A percentile compares a stretch with the other conserved stretches of the same genome.
phyloP scores from a whole-genome alignment of 2,797 vertebrate species.

The Muscicapa striata region DNA sequence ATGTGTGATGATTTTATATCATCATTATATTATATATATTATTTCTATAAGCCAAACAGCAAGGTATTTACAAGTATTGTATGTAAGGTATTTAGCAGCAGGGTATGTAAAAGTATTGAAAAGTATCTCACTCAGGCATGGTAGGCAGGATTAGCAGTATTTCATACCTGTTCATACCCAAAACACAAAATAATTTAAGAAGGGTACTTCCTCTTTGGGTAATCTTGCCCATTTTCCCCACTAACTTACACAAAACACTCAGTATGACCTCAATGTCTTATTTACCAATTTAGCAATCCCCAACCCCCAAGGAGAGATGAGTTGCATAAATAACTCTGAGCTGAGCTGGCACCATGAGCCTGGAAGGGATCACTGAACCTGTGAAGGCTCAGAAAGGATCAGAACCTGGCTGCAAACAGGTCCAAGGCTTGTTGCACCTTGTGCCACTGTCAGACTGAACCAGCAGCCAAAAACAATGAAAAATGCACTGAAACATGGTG shows the following conservation, averaged over 20 bases:
- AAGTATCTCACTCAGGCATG: not conserved
- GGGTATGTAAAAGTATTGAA: not conserved
- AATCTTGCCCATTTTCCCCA: not conserved
- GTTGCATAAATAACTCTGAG: not conserved
- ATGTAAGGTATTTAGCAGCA: no score
- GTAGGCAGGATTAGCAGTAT: not conserved
- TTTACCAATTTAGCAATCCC: not conserved
- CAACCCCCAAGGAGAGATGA: not conserved
- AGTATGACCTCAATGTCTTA: accelerated
- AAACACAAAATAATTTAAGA: not conserved
- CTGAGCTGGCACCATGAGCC: accelerated
- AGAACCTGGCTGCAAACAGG: not conserved
- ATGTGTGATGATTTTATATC: not conserved
- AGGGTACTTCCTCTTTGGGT: not conserved
- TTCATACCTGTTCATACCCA: not conserved
- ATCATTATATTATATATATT: not conserved
- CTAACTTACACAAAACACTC: not conserved
- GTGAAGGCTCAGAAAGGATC: not conserved
- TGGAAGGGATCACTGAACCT: not conserved
- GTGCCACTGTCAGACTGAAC: not conserved
- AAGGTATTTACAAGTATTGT: no score
- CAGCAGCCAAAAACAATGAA: not conserved
- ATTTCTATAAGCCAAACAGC: not conserved
- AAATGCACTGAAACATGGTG: accelerated
- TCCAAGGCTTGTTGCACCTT: not conserved